Evolutionary conservation across 1,140 invertebrate species (phyloP), one percentile per base, ranked within the genome.

Genomic region (Aplysia californica): DNA sequence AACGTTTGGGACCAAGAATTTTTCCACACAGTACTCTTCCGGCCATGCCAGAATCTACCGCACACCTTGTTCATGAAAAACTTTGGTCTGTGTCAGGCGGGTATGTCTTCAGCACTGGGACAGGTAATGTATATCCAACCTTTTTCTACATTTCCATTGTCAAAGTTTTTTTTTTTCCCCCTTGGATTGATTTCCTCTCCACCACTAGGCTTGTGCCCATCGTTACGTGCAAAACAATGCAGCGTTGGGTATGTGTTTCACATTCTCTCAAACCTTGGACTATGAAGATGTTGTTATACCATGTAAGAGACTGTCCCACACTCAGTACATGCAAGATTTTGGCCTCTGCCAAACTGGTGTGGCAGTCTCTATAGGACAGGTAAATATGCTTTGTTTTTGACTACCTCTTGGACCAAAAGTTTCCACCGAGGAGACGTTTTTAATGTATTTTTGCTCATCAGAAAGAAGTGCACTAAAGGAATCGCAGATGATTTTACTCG

Each of bases 301-400:
- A 15, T 75, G 72, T 66, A 44, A 65, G 21, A 55, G 59, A 23
- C 36, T 66, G 4, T 26, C 69, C 29, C 68, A 72, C 59, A 79
- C n/a, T 35, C 71, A 66, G 23, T 78, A 75, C 55, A 61, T 76
- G 67, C 74, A 75, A 70, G 74, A 81, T 66, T 79, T 81, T 66
- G 96, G 95, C 0, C 96, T 94, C 86, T 98, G 97, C 90, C 97
- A 98, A 83, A 95, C 95, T 56, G 97, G 97, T 5, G 96, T 95
- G 0, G 96, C 95, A 85, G 94, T 94, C 75, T 79, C 80, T 18
- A 80, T 89, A 29, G 83, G 84, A 55, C 77, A 83, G 74, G 85
- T 86, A 80, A 77, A 70, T 29, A 29, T 38, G 29, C n/a, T n/a
- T n/a, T n/a, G n/a, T n/a, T n/a, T n/a, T n/a, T n/a, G n/a, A n/a